Base-by-base conservation (phyloP, 2,888 invertebrate genomes). In the Mythimna lalbum region DNA sequence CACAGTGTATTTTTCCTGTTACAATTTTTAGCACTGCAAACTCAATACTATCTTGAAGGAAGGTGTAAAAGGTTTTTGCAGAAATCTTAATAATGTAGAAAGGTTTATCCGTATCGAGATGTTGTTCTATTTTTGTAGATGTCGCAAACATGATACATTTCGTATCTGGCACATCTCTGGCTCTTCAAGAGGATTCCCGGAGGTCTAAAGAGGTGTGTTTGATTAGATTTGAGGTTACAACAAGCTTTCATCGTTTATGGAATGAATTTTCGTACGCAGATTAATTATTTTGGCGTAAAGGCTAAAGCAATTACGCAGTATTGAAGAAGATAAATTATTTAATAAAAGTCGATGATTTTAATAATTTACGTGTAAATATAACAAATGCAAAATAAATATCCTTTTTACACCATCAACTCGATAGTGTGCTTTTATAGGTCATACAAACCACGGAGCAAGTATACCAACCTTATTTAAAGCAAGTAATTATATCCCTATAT, bases 101-200 rank as follows among this genome's bases (percentile, higher is more conserved):
- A 81, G 61, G 69, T 75, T 76, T 61, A n/a, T 31, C 31, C n/a
- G 31, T 47, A 47, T 50, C 9, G 21, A 50, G 23, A 64, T 62
- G 17, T 65, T 62, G 21, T 33, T 27, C 19, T 52, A 23, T 5
- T 36, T 57, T 62, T 72, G 23, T 31, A 27, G 36, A 12, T 50
- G 4, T 14, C 2, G 7, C 7, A 2, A 21, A 36, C 21, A 39
- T 33, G 23, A 49, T 63, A 52, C 33, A 49, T 53, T 21, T 69
- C 14, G 23, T 77, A 23, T 31, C 14, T 27, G 14, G 9, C 1
- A 47, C 27, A 57, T 50, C 33, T 57, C 56, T 60, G 47, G 60
- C 49, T 33, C 19, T 10, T 19, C 49, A 39, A 50, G 31, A 39
- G 71, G 39, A 43, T 78, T 70, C 5, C 0, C n/a, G 3, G 23